These are phyloP conservation scores for Drosophila auraria DNA, from an alignment of 1,140 invertebrate genomes.

Conservation along the genomic window DNA sequence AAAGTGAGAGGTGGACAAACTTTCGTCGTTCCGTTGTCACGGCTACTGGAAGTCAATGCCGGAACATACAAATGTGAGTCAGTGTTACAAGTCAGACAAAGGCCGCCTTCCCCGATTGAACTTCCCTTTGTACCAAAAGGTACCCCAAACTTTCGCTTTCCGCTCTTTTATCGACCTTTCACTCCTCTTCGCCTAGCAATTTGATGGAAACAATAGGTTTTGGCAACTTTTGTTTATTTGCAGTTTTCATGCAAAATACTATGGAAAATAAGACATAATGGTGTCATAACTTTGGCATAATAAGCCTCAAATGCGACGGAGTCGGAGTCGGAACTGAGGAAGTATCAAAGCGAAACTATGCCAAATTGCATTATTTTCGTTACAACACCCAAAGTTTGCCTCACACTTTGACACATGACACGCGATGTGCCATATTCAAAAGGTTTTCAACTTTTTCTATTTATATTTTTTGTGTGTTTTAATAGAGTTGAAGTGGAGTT, in stretches of 20 bases:
- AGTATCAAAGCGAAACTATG: conserved; percentile 63
- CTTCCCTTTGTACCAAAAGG: conserved; percentile 12
- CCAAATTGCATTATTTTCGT: conserved; percentile 66
- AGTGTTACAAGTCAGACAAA: conserved; percentile 37
- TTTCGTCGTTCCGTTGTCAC: conserved; percentile 41
- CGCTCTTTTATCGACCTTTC: conserved; percentile 51
- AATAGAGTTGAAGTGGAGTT: conserved; percentile 30
- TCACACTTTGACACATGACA: conserved; percentile 74
- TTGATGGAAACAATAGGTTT: conserved; percentile 42
- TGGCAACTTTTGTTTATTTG: conserved; percentile 22
- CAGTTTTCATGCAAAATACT: conserved; percentile 41
- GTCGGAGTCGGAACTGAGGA: conserved; percentile 46
- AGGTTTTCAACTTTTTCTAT: conserved; percentile 22
- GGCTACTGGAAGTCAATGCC: conserved; percentile 49
- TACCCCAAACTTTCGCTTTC: conserved; percentile 55
- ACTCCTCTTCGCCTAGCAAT: conserved; percentile 40
- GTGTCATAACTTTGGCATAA: conserved; percentile 69
- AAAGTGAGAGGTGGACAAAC: conserved; percentile 27
- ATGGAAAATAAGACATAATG: conserved; percentile 48
- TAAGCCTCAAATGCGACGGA: conserved; percentile 12
- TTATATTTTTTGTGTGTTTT: conserved; percentile 13
- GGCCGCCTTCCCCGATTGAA: conserved; percentile 15
- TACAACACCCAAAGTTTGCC: conserved; percentile 40
- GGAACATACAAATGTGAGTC: conserved; percentile 44
- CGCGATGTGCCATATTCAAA: conserved; percentile 61